Evolutionary conservation across 1,140 invertebrate genomes (phyloP).

Genomic region (Drosophila tsacasi): DNA sequence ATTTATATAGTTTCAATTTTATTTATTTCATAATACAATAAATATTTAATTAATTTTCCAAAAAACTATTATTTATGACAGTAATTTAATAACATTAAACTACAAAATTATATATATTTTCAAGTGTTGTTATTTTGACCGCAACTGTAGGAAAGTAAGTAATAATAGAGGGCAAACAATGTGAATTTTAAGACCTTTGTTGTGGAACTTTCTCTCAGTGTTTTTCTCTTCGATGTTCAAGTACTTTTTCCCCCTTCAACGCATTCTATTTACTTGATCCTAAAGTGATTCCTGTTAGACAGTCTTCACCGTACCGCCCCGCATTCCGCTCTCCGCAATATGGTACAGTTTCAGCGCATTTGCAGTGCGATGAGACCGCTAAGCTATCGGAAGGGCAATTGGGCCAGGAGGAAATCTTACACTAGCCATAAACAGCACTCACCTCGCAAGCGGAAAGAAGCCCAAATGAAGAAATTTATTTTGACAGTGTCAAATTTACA

Average conservation of each 20-base stretch:
- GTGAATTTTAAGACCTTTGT: background rate
- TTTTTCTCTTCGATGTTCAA: background rate
- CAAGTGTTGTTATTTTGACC: background rate
- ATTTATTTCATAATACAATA: background rate
- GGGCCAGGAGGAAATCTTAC: constrained; percentile 5
- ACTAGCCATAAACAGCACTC: constrained; percentile 9
- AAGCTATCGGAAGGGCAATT: constrained; percentile 14
- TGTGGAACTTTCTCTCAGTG: background rate
- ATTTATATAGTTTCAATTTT: background rate
- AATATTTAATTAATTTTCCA: too few relatives aligned
- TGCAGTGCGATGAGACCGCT: constrained; percentile 13
- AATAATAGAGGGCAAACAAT: background rate
- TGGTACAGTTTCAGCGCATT: constrained; percentile 71
- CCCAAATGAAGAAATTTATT: constrained; percentile 22
- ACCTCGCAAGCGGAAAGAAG: constrained; percentile 26
- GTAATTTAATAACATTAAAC: too few relatives aligned
- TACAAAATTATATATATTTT: background rate
- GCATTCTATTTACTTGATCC: background rate
- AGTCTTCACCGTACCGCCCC: constrained; percentile 19
- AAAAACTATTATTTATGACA: too few relatives aligned
- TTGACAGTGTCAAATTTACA: background rate
- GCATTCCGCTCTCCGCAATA: constrained; percentile 53
- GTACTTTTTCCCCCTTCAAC: background rate
- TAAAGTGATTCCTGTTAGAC: constrained; percentile 11
- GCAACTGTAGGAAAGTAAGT: background rate